Base-by-base conservation (phyloP, 1,140 invertebrate species). In the Octopus bimaculoides region DNA sequence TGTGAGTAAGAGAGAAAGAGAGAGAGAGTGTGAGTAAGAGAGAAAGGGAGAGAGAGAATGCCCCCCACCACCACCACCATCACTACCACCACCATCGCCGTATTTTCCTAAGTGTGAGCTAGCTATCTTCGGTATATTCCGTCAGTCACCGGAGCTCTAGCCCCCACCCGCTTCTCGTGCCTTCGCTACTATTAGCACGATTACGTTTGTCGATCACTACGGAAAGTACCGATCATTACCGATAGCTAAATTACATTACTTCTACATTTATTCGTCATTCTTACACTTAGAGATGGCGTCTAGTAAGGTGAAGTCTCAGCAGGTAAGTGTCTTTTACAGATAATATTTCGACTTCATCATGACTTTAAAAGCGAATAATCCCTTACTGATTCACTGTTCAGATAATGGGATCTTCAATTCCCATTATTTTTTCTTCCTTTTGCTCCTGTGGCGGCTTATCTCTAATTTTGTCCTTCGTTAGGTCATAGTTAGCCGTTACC, bases 221-320 rank as follows among this genome's bases (percentile, higher is more conserved):
- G 66, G 66, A 71, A 71, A 71, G 17, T 71, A 14, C 66, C 66
- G 66, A 71, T 71, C 66, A n/a, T 71, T 71, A n/a, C 17, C 17
- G 17, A n/a, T 14, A 14, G 26, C 26, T 71, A n/a, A 71, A n/a
- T 71, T 71, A 71, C 66, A 20, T 71, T 20, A 71, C 66, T 71
- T 20, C 26, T 71, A 14, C 66, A 71, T n/a, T 71, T 71, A 20
- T 14, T n/a, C 66, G 14, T 14, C 66, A 14, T 71, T 71, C 17
- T 14, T 71, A 14, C 17, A n/a, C 17, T 71, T 10, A 71, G 66
- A 71, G 66, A 71, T 71, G 66, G 66, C 66, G 66, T 71, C 66
- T 71, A 71, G 66, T 71, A 71, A 71, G 66, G 14, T 20, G 66
- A 71, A 71, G 66, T 71, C 66, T 20, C 66, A 71, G 66, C 66